Base-by-base conservation (phyloP, 1,140 invertebrate genomes). In the Capitella teleta region DNA sequence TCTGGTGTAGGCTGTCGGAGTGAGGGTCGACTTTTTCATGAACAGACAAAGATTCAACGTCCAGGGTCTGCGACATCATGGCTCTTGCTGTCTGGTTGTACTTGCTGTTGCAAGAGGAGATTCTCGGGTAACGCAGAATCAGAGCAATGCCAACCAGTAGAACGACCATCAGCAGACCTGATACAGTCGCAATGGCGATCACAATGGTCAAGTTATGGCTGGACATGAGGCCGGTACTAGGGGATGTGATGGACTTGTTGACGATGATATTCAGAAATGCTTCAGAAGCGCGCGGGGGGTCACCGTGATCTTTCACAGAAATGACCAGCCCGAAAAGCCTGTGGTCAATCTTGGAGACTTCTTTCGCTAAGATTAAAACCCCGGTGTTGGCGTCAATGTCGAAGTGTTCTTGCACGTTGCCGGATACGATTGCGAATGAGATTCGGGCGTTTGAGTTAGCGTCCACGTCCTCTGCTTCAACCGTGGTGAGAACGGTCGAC, bases 381-480 rank as follows among this genome's bases (percentile, higher is more conserved):
- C 52, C 52, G 1, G 46, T 23, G 16, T 47, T 10, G 14, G n/a
- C 18, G 45, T 53, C 52, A 14, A 53, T 25, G n/a, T 28, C 19
- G 23, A 53, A 53, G 2, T 18, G 23, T 30, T 34, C 45, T 14
- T 47, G 19, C 14, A 16, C 18, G 16, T 34, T 47, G 8, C 32
- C 37, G 14, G 46, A 28, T 18, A 30, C 30, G 23, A 53, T 38
- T 21, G 24, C 6, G 45, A 32, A 47, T 6, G 26, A 16, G 26
- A 47, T 5, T 32, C 19, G 26, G 19, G 16, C 45, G 19, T 47
- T 47, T n/a, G 8, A 8, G 41, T 26, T 41, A 30, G 47, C 25
- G 38, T 55, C 53, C 14, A 30, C 23, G 26, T 55, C 53, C 8
- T 46, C 23, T 1, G 53, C 51, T 4, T 19, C n/a, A 12, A 55